Conservation (phyloP, 2,113 vertebrate genomes). For the Cricetomys ansorgei region DNA sequence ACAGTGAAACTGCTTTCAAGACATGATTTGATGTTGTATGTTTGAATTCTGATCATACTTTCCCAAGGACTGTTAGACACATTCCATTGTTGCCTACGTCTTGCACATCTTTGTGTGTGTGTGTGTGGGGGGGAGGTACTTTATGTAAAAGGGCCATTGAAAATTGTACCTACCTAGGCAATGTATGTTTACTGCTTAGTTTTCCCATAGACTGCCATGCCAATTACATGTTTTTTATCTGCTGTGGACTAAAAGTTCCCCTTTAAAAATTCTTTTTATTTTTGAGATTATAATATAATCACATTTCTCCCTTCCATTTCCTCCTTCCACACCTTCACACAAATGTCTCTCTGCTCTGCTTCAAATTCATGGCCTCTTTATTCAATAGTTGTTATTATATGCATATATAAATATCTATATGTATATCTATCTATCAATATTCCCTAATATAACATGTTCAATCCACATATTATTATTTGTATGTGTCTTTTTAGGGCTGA, state of each 20-base stretch:
- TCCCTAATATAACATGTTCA: not conserved
- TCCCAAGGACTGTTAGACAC: not conserved
- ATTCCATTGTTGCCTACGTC: not conserved
- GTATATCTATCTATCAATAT: too few species aligned
- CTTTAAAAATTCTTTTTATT: not conserved
- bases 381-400: not conserved
- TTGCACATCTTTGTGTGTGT: not conserved
- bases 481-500: not conserved
- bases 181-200: not conserved
- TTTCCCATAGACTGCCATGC: not conserved
- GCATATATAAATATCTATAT: not conserved
- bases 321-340: not conserved
- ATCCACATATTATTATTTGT: not conserved
- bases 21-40: not conserved
- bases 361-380: not conserved
- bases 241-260: not conserved
- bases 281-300: not conserved
- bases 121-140: not conserved
- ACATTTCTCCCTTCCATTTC: not conserved
- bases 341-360: not conserved
- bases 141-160: not conserved
- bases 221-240: not conserved
- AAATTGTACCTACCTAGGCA: not conserved
- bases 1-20: constrained; percentile 26
- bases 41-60: not conserved